Conservation (phyloP, 2,888 invertebrate species). For the Tinea semifulvella region DNA sequence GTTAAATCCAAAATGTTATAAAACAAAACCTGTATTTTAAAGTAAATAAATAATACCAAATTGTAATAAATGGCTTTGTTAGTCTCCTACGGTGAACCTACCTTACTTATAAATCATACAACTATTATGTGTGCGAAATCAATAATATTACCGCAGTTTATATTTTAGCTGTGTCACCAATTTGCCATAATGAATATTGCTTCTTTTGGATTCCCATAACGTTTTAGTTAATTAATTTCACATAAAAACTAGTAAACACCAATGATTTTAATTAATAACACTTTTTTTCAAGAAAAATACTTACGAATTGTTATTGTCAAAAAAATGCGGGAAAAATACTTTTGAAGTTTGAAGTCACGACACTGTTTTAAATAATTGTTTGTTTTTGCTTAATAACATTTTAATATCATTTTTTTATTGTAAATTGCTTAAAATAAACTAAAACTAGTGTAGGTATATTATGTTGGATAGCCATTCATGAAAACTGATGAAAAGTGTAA, state of each 20-base stretch:
- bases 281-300: constrained; percentile 27
- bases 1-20: no score
- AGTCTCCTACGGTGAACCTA: no score
- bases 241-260: constrained; percentile 7
- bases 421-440: constrained; percentile 41
- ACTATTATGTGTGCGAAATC: constrained; percentile 62
- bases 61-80: no score
- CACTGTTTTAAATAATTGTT: constrained; percentile 57
- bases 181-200: not conserved
- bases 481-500: constrained; percentile 20
- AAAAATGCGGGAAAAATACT: constrained; percentile 34
- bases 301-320: constrained; percentile 48
- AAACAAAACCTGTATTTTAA: no score
- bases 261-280: constrained; percentile 28
- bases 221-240: not conserved
- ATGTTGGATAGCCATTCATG: constrained; percentile 57
- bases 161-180: not conserved
- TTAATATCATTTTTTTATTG: constrained; percentile 51
- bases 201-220: not conserved
- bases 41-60: no score
- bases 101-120: no score
- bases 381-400: constrained; percentile 35
- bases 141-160: constrained; percentile 67
- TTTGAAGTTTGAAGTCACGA: constrained; percentile 27
- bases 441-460: constrained; percentile 43